phyloP scores from a whole-genome alignment of 1,140 invertebrate species.

The Trichogramma pretiosum region DNA sequence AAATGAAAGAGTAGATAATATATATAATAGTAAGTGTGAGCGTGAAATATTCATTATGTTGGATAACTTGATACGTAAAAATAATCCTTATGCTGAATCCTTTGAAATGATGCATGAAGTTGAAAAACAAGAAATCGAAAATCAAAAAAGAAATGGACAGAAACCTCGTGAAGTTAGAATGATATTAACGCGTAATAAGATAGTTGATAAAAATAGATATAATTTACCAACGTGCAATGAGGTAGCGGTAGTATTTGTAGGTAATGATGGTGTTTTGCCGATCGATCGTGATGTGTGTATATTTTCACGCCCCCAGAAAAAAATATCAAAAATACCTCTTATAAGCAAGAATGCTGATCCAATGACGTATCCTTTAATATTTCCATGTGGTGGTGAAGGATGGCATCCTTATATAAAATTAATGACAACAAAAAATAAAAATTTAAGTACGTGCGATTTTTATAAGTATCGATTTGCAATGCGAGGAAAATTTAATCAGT shows the following conservation, averaged over 20 bases:
- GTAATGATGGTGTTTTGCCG: neutral
- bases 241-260: slow-evolving; percentile 1
- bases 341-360: neutral
- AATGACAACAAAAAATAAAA: neutral
- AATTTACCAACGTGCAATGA: neutral
- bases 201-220: slow-evolving; percentile 2
- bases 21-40: neutral
- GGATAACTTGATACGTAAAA: slow-evolving; percentile 5
- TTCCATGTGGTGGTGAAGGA: neutral
- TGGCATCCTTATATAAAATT: neutral
- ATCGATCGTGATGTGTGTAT: slow-evolving; percentile 26
- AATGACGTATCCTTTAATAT: neutral
- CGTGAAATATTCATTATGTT: neutral
- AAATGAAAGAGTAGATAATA: neutral
- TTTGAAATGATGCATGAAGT: slow-evolving; percentile 2
- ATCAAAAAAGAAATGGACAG: neutral
- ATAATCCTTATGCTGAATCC: slow-evolving; percentile 5
- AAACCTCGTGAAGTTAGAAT: neutral
- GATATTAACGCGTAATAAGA: neutral
- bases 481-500: neutral
- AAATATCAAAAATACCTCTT: slow-evolving; percentile 1
- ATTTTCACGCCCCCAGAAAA: slow-evolving; percentile 2
- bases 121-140: neutral
- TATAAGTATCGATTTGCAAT: neutral
- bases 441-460: too few species aligned